Percentiles rank a stretch among this genome's conserved stretches.
Conservation (phyloP, 2,797 vertebrate genomes). For the Ispidina picta region DNA sequence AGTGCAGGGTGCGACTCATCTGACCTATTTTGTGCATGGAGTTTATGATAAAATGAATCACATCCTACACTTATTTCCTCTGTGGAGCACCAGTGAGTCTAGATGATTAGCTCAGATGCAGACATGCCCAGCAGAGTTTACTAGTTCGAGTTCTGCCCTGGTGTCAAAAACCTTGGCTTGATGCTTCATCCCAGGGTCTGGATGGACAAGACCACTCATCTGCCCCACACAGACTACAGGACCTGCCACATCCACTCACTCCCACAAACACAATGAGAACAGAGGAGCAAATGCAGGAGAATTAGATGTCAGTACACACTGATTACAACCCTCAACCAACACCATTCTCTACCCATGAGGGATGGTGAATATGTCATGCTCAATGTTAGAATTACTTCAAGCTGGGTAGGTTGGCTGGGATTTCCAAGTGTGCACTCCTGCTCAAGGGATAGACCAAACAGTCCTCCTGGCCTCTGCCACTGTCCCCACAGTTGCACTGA, state of each 20-base stretch:
- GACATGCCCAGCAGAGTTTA: not conserved
- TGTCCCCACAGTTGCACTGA: not conserved
- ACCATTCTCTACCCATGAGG: not conserved
- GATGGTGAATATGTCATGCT: not conserved
- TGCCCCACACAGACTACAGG: not conserved
- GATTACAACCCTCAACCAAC: not conserved
- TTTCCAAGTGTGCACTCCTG: not conserved
- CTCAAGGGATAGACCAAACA: not conserved
- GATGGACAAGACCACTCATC: not conserved
- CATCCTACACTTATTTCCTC: not conserved
- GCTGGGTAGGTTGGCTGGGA: no score
- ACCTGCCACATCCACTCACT: not conserved
- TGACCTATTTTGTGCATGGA: not conserved
- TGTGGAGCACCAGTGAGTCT: not conserved
- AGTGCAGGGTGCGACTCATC: not conserved
- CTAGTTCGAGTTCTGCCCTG: not conserved
- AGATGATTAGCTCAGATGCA: not conserved
- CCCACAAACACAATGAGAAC: rapidly evolving
- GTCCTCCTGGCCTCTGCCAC: not conserved
- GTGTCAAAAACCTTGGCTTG: not conserved
- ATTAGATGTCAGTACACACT: not conserved
- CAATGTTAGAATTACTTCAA: not conserved
- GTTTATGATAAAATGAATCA: not conserved
- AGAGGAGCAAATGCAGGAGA: not conserved
- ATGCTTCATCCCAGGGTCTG: not conserved